phyloP scores from a whole-genome alignment of 2,113 vertebrate species.

The Aspiorhynchus laticeps region DNA sequence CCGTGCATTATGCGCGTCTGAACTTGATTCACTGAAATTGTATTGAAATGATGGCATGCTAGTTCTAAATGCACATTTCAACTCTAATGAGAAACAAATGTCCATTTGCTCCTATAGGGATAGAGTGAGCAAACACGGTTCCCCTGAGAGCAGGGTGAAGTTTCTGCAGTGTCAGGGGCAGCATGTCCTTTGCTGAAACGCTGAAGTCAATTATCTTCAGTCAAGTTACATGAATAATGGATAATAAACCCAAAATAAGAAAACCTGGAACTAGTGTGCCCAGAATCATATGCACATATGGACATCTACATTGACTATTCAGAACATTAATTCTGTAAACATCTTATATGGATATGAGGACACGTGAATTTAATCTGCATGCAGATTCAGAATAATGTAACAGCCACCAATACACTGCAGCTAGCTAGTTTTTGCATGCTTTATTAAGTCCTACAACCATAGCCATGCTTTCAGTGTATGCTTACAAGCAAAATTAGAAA shows the following conservation, averaged over 20 bases:
- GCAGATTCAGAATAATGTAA: background rate
- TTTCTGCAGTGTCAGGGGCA: slow-evolving; percentile 36
- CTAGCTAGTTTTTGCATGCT: background rate
- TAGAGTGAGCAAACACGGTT: slow-evolving; percentile 18
- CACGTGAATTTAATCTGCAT: background rate
- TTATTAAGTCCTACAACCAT: background rate
- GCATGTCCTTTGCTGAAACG: slow-evolving; percentile 49
- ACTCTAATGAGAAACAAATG: slow-evolving; percentile 55
- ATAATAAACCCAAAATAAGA: slow-evolving; percentile 49
- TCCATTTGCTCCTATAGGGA: slow-evolving; percentile 25
- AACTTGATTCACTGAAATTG: slow-evolving; percentile 43
- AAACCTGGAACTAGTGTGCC: slow-evolving; percentile 39
- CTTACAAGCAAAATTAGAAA: background rate
- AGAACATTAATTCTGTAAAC: background rate
- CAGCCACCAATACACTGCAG: background rate
- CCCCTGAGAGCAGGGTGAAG: slow-evolving; percentile 31
- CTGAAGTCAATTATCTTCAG: slow-evolving; percentile 60
- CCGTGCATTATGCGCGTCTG: slow-evolving; percentile 39
- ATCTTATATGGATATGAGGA: background rate
- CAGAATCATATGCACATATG: background rate
- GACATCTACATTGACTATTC: background rate
- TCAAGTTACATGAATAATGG: slow-evolving; percentile 55
- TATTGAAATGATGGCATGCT: slow-evolving; percentile 47
- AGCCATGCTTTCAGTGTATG: background rate
- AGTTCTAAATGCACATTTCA: slow-evolving; percentile 42